phyloP scores from a whole-genome alignment of 2,113 vertebrate species.

The Micronycteris hirsuta region DNA sequence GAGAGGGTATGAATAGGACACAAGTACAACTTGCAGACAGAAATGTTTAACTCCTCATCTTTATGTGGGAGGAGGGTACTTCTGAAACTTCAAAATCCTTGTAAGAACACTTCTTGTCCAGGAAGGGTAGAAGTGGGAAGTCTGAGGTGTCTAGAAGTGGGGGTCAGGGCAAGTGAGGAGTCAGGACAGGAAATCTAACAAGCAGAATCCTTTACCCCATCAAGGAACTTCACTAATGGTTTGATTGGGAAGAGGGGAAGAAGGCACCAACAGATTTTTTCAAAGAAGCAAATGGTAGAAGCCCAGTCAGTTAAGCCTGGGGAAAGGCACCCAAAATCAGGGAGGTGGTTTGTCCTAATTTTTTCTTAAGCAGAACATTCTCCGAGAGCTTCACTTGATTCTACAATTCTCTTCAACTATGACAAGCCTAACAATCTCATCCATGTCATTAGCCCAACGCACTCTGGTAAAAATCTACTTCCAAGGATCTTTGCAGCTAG shows the following conservation, averaged over 20 bases:
- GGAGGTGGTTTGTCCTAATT: background rate
- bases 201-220: background rate
- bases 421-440: background rate
- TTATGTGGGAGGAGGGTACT: background rate
- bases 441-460: background rate
- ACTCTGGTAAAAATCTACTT: background rate
- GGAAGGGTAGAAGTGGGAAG: background rate
- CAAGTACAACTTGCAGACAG: fast-evolving
- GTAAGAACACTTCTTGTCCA: background rate
- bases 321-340: background rate
- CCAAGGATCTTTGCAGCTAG: background rate
- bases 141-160: background rate
- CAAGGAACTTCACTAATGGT: background rate
- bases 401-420: background rate
- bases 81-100: background rate
- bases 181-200: background rate
- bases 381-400: background rate
- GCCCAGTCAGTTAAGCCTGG: background rate
- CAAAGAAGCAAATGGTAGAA: background rate
- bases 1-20: background rate
- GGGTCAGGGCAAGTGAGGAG: background rate
- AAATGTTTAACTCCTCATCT: background rate
- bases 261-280: background rate
- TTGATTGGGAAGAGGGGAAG: background rate
- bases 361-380: background rate